A percentile compares a stretch with the other conserved stretches of the same genome.
These are phyloP conservation scores for Cantharis rufa DNA, from an alignment of 2,888 invertebrate genomes.

Conservation along the genomic window DNA sequence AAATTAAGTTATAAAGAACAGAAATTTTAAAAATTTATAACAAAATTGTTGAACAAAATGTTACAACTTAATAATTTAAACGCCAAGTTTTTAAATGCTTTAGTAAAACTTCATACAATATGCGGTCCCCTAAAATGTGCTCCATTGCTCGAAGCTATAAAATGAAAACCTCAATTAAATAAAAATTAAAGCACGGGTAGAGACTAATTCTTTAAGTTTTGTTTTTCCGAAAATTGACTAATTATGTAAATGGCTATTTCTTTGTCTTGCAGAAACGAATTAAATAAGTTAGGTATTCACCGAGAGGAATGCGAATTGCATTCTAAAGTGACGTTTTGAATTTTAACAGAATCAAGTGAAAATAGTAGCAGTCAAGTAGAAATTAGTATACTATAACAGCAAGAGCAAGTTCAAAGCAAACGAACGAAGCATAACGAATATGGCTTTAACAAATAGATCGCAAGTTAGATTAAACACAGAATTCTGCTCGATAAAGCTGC, in stretches of 20 bases:
- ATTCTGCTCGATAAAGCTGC: conserved; percentile 55
- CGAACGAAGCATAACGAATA: conserved; percentile 37
- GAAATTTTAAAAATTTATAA: not conserved
- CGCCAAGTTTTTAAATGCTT: not conserved
- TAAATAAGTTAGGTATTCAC: not conserved
- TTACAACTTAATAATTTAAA: not conserved
- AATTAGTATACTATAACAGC: conserved; percentile 11
- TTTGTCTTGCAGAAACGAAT: not conserved
- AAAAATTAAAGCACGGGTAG: not conserved
- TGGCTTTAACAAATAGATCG: conserved; percentile 55
- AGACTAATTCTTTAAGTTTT: not conserved
- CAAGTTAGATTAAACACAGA: conserved; percentile 56
- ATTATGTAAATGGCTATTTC: not conserved
- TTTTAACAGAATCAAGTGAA: conserved; percentile 5
- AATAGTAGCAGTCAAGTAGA: conserved; percentile 23
- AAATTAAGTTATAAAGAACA: not conserved
- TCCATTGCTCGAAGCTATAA: conserved; percentile 3
- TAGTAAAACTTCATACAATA: not conserved
- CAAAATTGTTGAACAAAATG: not conserved
- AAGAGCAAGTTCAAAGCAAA: conserved; percentile 28
- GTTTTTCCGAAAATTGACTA: not conserved
- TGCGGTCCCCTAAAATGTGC: not conserved
- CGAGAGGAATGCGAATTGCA: not conserved
- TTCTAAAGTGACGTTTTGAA: conserved; percentile 22
- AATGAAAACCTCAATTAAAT: conserved; percentile 4